Conservation (phyloP, 1,140 invertebrate species). For the Aphaenogaster ashmeadi region DNA sequence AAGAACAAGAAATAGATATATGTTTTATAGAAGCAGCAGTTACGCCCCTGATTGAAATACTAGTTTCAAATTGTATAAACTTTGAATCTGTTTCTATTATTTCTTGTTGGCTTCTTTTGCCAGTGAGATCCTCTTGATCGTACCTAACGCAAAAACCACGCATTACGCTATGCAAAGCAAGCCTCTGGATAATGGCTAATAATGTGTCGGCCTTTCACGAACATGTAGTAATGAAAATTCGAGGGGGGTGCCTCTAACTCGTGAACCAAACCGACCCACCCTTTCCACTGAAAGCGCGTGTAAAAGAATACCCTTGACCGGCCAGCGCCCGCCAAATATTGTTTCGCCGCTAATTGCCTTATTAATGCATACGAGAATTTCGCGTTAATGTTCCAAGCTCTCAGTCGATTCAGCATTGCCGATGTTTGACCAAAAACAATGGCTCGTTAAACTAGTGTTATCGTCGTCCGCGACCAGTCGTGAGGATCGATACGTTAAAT, state of each 20-base stretch:
- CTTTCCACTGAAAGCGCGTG: conserved; percentile 39
- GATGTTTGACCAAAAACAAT: conserved; percentile 69
- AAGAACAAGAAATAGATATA: background rate
- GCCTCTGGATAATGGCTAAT: conserved; percentile 52
- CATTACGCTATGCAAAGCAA: conserved; percentile 37
- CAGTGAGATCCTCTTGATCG: background rate
- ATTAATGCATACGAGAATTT: conserved; percentile 82
- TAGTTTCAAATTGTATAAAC: conserved; percentile 5
- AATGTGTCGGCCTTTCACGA: conserved; percentile 47
- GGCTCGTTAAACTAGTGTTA: conserved; percentile 59
- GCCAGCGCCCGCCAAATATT: conserved; percentile 77
- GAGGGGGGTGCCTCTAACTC: conserved; percentile 50
- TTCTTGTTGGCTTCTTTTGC: background rate
- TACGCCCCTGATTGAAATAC: background rate
- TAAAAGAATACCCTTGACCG: conserved; percentile 52
- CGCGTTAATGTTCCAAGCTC: conserved; percentile 76
- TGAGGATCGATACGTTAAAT: conserved; percentile 73
- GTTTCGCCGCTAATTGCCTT: conserved; percentile 81
- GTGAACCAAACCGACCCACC: conserved; percentile 39
- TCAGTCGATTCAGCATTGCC: conserved; percentile 39
- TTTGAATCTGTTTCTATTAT: conserved; percentile 3
- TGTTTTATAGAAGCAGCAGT: background rate
- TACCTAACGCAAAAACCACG: conserved; percentile 8
- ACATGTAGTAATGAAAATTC: conserved; percentile 54
- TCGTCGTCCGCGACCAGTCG: conserved; percentile 34